A percentile compares a stretch with the other conserved stretches of the same genome.
Conservation (phyloP, 2,888 invertebrate genomes). For the Chalcis sispes region DNA sequence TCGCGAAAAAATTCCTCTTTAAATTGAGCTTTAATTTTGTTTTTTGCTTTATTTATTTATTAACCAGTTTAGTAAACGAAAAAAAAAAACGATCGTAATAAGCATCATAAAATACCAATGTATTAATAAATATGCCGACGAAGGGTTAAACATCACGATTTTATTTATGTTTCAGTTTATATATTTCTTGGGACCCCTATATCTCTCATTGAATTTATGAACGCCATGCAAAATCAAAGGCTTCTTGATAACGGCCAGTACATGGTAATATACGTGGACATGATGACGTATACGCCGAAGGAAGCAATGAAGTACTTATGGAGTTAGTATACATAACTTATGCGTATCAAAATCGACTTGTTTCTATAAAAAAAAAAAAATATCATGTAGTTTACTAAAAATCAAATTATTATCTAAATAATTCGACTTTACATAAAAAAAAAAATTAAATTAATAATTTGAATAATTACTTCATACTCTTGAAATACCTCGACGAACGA, state of each 20-base stretch:
- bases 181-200: constrained; percentile 93
- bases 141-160: too few species aligned
- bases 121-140: constrained; percentile 13
- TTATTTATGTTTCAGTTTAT: constrained; percentile 84
- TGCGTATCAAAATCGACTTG: not conserved
- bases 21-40: not conserved
- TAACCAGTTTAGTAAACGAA: not conserved
- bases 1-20: not conserved
- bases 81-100: too few species aligned
- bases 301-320: constrained; percentile 89
- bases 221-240: constrained; percentile 91
- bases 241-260: constrained; percentile 95
- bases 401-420: not conserved
- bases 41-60: not conserved
- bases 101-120: not conserved
- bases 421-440: too few species aligned
- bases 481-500: too few species aligned
- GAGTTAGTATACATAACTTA: constrained; percentile 79
- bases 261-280: constrained; percentile 96
- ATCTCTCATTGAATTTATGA: constrained; percentile 93
- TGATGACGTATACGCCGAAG: constrained; percentile 88
- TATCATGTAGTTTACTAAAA: not conserved
- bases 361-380: too few species aligned
- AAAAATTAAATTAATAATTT: too few species aligned
- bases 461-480: too few species aligned